phyloP scores from a whole-genome alignment of 2,113 vertebrate genomes.

The Ictalurus furcatus region DNA sequence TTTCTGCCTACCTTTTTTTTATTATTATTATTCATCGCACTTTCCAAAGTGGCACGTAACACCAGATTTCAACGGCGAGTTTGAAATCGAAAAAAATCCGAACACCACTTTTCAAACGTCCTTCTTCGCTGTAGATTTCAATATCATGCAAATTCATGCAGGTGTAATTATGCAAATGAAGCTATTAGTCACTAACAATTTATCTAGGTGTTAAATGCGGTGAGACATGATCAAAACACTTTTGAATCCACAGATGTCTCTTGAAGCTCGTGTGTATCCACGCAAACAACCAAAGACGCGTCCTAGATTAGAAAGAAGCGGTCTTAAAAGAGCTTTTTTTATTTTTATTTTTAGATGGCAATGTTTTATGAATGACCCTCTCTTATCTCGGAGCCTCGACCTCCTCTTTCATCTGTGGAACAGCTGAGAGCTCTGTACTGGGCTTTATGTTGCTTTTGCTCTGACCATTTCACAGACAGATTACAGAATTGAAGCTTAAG shows the following conservation, averaged over 20 bases:
- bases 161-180: not conserved
- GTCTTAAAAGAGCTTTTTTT: constrained; percentile 61
- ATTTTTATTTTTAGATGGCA: constrained; percentile 70
- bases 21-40: not conserved
- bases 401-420: constrained; percentile 33
- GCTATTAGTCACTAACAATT: not conserved
- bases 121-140: not conserved
- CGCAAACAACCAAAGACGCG: constrained; percentile 56
- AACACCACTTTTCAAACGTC: not conserved
- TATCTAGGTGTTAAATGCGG: not conserved
- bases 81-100: not conserved
- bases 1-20: not conserved
- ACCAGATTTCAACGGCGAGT: not conserved
- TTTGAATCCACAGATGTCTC: not conserved
- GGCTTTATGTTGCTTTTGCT: not conserved
- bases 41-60: not conserved
- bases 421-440: constrained; percentile 20
- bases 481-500: not conserved
- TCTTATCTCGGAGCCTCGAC: constrained; percentile 41
- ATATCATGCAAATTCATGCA: not conserved
- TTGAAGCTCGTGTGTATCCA: constrained; percentile 45
- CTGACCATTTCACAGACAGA: not conserved
- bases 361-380: constrained; percentile 74
- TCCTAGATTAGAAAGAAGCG: constrained; percentile 67
- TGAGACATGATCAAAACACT: constrained; percentile 1